Conservation (phyloP, 2,797 vertebrate genomes). For the Gobio occitaniae region DNA sequence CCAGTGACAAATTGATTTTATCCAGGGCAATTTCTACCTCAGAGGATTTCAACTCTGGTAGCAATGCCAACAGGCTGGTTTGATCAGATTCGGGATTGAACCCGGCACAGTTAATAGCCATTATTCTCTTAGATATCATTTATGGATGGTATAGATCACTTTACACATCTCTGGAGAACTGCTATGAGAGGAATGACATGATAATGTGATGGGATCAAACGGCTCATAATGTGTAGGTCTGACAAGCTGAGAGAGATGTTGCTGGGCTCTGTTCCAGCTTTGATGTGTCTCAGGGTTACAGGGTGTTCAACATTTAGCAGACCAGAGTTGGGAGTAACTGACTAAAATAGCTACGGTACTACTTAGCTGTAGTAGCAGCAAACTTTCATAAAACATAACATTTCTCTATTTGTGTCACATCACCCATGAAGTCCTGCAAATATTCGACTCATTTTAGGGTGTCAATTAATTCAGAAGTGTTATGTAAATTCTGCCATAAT, state of each 20-base stretch:
- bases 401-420: not conserved
- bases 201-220: slow-evolving; percentile 71
- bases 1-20: slow-evolving; percentile 80
- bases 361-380: not conserved
- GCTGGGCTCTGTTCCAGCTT: slow-evolving; percentile 48
- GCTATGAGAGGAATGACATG: slow-evolving; percentile 58
- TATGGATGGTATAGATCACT: slow-evolving; percentile 74
- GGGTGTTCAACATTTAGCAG: slow-evolving; percentile 33
- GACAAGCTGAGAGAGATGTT: slow-evolving; percentile 26
- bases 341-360: not conserved
- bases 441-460: not conserved
- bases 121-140: slow-evolving; percentile 72
- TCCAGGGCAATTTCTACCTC: slow-evolving; percentile 74
- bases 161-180: slow-evolving; percentile 65
- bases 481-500: not conserved
- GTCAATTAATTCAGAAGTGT: not conserved
- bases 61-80: slow-evolving; percentile 63
- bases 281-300: slow-evolving; percentile 42
- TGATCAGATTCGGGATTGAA: slow-evolving; percentile 67
- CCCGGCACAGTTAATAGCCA: slow-evolving; percentile 71
- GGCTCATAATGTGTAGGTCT: slow-evolving; percentile 27
- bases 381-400: not conserved
- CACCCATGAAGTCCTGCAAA: not conserved
- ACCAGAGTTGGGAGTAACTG: slow-evolving; percentile 4
- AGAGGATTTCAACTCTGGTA: slow-evolving; percentile 65